Base-by-base conservation (phyloP, 2,113 vertebrate genomes). In the Neoarius graeffei region DNA sequence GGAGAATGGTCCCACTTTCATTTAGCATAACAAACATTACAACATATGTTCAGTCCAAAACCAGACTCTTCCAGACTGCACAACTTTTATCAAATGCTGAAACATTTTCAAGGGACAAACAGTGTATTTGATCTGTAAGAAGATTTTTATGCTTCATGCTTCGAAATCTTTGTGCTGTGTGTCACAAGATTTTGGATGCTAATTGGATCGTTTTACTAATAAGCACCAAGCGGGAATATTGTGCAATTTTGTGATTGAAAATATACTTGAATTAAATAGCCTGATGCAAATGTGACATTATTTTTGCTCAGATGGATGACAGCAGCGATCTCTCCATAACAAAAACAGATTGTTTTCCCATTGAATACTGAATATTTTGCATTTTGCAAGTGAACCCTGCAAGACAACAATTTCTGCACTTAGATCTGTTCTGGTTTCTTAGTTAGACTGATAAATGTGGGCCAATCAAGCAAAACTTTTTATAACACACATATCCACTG, bases 1-100 rank as follows among this genome's bases (percentile, higher is more conserved):
- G 73, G 64, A 54, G 56, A 60, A 60, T 23, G 17, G 54, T 60
- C 7, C 9, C 80, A 11, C 30, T 60, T 82, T 82, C 14, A 62
- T 57, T 60, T 48, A 62, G 57, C 57, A 82, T 82, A 82, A 62
- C 57, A 82, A 62, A 82, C 76, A 79, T 56, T 79, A 56, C 52
- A 79, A 54, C 27, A 59, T 42, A 23, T 3, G 9, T 59, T 60
- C 80, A 42, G 30, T 60, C 13, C 19, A 42, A 27, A 81, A 54
- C 25, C 20, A 52, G n/a, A 79, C n/a, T 80, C 52, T 9, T 5
- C 7, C 50, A 30, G 76, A n/a, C 50, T 27, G 6, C 52, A 54
- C 13, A 27, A 59, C 23, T 77, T 77, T 77, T 77, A 52, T n/a
- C 10, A 48, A 74, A 74, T 48, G 17, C 48, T 71, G 27, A 48